These are phyloP conservation scores for Alligator mississippiensis DNA, from an alignment of 2,113 vertebrate species.

Conservation along the genomic window DNA sequence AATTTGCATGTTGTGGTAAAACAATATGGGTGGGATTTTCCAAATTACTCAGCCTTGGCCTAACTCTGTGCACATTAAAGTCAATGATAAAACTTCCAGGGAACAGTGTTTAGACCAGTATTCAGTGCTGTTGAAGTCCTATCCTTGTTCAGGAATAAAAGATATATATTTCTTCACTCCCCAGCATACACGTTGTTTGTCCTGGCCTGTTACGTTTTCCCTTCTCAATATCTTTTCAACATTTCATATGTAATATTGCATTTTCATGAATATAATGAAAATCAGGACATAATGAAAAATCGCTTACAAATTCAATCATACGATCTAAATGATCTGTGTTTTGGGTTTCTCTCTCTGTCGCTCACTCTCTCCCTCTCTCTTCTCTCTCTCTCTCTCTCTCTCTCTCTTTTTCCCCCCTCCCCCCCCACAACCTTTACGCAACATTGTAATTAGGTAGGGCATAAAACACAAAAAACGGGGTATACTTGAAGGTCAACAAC, in stretches of 20 bases:
- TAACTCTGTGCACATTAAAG: fast-evolving
- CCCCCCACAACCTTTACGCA: not conserved
- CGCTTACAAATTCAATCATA: not conserved
- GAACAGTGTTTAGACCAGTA: not conserved
- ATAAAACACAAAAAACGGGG: not conserved
- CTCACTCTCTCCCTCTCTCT: not conserved
- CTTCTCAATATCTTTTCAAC: not conserved
- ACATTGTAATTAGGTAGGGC: not conserved
- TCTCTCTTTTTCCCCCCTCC: not conserved
- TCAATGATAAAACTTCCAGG: not conserved
- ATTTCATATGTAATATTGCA: not conserved
- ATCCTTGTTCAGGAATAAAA: fast-evolving
- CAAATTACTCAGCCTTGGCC: not conserved
- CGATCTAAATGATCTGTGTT: not conserved
- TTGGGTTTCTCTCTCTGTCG: not conserved
- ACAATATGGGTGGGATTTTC: not conserved
- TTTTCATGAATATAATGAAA: not conserved
- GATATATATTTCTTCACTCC: fast-evolving
- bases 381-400: not conserved
- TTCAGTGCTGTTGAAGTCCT: fast-evolving
- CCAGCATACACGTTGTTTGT: not conserved
- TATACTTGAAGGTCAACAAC: not conserved
- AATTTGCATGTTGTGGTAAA: not conserved
- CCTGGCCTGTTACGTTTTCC: not conserved
- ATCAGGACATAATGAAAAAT: not conserved